These are phyloP conservation scores for Brachionus plicatilis DNA, from an alignment of 1,140 invertebrate genomes.

Conservation along the genomic window DNA sequence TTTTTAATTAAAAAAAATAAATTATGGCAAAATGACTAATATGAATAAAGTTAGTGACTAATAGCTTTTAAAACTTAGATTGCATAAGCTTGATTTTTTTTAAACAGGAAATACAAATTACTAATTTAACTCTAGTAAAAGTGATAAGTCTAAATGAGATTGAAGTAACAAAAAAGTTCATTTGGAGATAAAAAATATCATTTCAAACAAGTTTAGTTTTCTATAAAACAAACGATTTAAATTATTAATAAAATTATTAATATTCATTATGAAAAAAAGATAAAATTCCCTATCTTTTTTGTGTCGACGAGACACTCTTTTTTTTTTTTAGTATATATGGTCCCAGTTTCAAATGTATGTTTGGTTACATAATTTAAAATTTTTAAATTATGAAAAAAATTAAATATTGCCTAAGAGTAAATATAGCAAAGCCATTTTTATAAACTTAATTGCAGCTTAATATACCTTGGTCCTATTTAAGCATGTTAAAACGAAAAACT, in stretches of 20 bases:
- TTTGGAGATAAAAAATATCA: background rate
- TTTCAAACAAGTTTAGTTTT: background rate
- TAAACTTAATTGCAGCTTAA: background rate
- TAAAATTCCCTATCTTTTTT: background rate
- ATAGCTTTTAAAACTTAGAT: background rate
- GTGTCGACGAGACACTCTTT: background rate
- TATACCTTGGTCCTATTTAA: background rate
- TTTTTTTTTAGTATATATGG: background rate
- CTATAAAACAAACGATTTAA: background rate
- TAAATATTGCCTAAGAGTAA: background rate
- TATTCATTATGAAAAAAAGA: background rate
- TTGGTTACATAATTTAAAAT: background rate
- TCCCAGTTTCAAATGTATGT: background rate
- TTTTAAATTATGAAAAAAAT: background rate
- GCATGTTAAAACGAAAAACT: background rate
- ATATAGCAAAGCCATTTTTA: background rate
- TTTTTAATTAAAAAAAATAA: background rate
- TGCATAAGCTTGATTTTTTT: background rate
- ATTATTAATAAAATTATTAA: background rate
- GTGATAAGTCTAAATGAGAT: background rate
- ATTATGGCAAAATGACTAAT: background rate
- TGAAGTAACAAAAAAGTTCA: background rate
- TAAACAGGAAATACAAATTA: background rate
- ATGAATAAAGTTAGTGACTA: background rate
- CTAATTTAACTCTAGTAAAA: background rate